Base-by-base conservation (phyloP, 2,888 invertebrate genomes). In the Amblyjoppa proteus region DNA sequence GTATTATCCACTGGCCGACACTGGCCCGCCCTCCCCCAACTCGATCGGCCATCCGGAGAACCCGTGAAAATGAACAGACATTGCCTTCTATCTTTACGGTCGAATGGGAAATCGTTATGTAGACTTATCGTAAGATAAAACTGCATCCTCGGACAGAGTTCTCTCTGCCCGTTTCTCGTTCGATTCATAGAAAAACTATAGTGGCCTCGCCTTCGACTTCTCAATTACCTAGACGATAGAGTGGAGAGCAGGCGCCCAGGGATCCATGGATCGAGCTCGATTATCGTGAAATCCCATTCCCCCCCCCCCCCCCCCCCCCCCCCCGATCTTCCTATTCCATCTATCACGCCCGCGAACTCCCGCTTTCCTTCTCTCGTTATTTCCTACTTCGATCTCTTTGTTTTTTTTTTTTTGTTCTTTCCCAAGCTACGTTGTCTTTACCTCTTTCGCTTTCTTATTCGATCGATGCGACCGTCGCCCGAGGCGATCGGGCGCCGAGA, bases 241-340 rank as follows among this genome's bases (percentile, higher is more conserved):
- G 61, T 34, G 61, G 20, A 69, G 38, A 41, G 66, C 34, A 49
- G 25, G 13, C 69, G 58, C 56, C 53, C 20, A 11, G 38, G 31
- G 45, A 45, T 45, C 31, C 38, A 41, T 49, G 16, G 74, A 75
- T 83, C 49, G 70, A 56, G 64, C 45, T 80, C 79, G 83, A 84
- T 80, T 80, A 80, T 84, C 75, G 49, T 45, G 53, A 71, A 80
- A 84, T 75, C 79, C 75, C 70, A 74, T 80, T 80, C 71, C 58
- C 75, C 64, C 70, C 38, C 3, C 13, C 25, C 13, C 1, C 13
- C n/a, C n/a, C 71, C 58, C 75, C 64, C 70, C 38, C 3, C 13
- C 25, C 13, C 1, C 13, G 31, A 58, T 45, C 31, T 13, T 53
- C 74, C 74, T 69, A 16, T 66, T 73, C 73, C 53, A 73, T 78